Percentiles rank a stretch among this genome's conserved stretches.
Conservation (phyloP, 2,113 vertebrate genomes). For the Polyodon spathula region DNA sequence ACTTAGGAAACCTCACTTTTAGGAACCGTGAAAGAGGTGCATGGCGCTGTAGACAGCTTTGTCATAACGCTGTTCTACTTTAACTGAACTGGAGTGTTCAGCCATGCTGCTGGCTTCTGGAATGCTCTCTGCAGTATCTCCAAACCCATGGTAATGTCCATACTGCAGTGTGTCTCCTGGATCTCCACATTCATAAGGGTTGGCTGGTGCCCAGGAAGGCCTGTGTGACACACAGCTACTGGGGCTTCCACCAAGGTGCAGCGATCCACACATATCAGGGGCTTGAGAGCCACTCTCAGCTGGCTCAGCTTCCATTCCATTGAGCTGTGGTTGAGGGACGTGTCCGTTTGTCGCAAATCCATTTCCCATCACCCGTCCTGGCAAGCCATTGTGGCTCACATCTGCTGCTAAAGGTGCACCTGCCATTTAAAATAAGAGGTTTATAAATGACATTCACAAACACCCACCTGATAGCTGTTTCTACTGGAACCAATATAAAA, state of each 20-base stretch:
- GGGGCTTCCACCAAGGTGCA: slow-evolving; percentile 72
- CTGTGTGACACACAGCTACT: slow-evolving; percentile 62
- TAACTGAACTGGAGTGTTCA: slow-evolving; percentile 76
- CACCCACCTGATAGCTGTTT: not conserved
- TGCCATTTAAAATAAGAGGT: slow-evolving; percentile 50
- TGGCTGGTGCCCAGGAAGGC: slow-evolving; percentile 46
- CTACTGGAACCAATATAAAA: not conserved
- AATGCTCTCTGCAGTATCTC: slow-evolving; percentile 90
- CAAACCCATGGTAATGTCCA: slow-evolving; percentile 89
- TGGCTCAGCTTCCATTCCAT: slow-evolving; percentile 41
- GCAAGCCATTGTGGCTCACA: slow-evolving; percentile 63
- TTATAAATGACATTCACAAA: slow-evolving; percentile 13
- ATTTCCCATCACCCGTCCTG: slow-evolving; percentile 54
- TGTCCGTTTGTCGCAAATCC: slow-evolving; percentile 59
- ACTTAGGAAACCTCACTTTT: slow-evolving; percentile 24
- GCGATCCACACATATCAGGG: slow-evolving; percentile 74
- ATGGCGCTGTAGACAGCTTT: slow-evolving; percentile 62
- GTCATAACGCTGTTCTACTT: slow-evolving; percentile 56
- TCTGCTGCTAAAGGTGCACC: slow-evolving; percentile 46
- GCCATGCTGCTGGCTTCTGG: slow-evolving; percentile 67
- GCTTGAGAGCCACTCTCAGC: slow-evolving; percentile 24
- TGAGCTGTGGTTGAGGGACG: slow-evolving; percentile 34
- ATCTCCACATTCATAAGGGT: slow-evolving; percentile 35
- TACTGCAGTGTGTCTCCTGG: slow-evolving; percentile 68
- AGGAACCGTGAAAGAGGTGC: slow-evolving; percentile 72